Evolutionary conservation across 92 coral and sea anemone species (phyloP).

Genomic region (Epizoanthus rinbou): DNA sequence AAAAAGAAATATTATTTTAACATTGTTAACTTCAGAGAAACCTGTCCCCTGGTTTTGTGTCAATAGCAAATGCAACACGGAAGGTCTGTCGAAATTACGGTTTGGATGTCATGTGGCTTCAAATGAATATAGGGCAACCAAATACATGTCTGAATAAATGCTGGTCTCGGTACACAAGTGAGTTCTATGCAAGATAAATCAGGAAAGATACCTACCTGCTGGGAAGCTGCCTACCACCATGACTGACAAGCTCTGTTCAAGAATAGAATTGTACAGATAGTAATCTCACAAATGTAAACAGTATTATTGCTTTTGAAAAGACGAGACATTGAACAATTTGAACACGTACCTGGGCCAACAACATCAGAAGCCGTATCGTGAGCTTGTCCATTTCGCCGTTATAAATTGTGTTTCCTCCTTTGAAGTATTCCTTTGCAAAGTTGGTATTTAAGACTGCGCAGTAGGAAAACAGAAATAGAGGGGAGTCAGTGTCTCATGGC

Average conservation of each 20-base stretch:
- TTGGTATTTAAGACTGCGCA: neutral
- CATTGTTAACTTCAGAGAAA: no score
- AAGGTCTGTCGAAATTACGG: no score
- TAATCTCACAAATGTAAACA: no score
- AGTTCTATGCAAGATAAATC: neutral
- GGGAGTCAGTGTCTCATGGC: neutral
- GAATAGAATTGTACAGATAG: no score
- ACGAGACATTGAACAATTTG: neutral
- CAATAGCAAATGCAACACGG: no score
- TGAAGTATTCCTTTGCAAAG: neutral
- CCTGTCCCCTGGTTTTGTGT: no score
- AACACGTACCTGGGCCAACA: conserved; percentile 29
- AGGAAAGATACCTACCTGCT: neutral
- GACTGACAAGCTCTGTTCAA: conserved; percentile 1
- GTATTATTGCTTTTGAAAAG: no score
- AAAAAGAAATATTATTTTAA: no score
- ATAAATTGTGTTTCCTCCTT: neutral
- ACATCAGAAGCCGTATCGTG: neutral
- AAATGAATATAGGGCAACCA: no score
- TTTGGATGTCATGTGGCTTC: no score
- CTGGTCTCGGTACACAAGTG: no score
- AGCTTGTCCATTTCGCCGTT: conserved; percentile 26
- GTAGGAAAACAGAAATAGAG: neutral
- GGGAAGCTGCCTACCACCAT: neutral
- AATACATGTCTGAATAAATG: no score